phyloP scores from a whole-genome alignment of 2,113 vertebrate genomes.

The Apteryx owenii region DNA sequence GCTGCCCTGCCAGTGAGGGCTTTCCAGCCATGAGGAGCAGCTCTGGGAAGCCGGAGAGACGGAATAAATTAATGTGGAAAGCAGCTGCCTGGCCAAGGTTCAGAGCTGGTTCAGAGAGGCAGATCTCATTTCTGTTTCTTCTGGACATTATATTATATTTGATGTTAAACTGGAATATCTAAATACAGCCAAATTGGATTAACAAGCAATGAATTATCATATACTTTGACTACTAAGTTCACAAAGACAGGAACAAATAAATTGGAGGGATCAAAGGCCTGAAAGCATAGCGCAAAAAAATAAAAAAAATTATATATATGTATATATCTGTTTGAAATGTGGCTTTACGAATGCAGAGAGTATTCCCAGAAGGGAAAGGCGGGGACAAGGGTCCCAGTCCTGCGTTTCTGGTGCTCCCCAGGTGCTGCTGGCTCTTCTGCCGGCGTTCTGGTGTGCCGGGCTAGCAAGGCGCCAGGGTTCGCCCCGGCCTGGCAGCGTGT shows the following conservation, averaged over 20 bases:
- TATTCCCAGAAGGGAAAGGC: background rate
- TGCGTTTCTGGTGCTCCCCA: background rate
- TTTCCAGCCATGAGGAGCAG: rapidly evolving
- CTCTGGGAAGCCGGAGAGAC: background rate
- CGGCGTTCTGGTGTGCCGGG: background rate
- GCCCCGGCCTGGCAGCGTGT: no score
- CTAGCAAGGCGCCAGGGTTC: background rate
- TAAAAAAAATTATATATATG: background rate
- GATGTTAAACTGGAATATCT: slow-evolving; percentile 49
- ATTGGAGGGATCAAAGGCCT: slow-evolving; percentile 40
- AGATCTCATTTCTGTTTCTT: background rate
- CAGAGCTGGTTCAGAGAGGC: background rate
- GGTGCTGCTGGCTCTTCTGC: background rate
- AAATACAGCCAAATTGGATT: slow-evolving; percentile 55
- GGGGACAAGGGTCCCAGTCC: rapidly evolving
- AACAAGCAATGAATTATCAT: slow-evolving; percentile 53
- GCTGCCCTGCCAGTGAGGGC: no score
- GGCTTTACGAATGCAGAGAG: background rate
- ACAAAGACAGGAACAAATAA: slow-evolving; percentile 61
- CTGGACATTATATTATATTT: background rate
- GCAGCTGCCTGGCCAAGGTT: background rate
- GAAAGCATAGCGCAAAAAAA: background rate
- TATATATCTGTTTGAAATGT: background rate
- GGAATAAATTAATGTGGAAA: background rate
- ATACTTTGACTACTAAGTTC: slow-evolving; percentile 17